Conservation (phyloP, 2,797 vertebrate species). For the Pantherophis alleghaniensis region DNA sequence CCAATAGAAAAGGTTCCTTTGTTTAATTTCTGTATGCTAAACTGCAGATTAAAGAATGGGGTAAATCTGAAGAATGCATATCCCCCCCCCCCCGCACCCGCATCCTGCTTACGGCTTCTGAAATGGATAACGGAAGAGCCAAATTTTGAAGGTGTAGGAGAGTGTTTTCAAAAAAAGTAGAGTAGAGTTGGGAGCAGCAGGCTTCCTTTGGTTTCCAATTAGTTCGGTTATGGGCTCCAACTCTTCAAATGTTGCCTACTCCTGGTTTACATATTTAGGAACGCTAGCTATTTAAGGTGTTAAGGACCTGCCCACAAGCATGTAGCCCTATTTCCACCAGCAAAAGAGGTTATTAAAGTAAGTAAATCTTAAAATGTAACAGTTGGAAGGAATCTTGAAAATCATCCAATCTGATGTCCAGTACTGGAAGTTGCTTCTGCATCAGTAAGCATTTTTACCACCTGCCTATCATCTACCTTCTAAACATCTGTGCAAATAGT, state of each 20-base stretch:
- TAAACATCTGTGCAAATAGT: background rate
- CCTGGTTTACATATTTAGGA: background rate
- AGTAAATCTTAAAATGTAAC: background rate
- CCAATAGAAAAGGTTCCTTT: background rate
- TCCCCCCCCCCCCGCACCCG: background rate
- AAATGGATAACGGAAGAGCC: background rate
- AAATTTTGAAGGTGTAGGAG: background rate
- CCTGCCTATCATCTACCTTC: background rate
- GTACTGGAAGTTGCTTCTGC: background rate
- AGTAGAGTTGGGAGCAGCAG: background rate
- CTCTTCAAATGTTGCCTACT: background rate
- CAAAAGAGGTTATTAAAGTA: background rate
- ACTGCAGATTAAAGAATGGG: background rate
- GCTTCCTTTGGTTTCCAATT: background rate
- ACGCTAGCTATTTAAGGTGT: background rate
- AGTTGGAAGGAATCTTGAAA: background rate
- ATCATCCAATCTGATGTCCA: background rate
- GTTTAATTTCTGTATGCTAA: background rate
- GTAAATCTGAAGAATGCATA: background rate
- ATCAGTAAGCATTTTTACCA: background rate
- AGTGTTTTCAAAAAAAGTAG: background rate
- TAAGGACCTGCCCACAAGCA: background rate
- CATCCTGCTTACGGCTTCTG: background rate
- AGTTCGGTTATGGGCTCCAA: background rate
- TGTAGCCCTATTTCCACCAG: background rate